Evolutionary conservation across 2,888 invertebrate species (phyloP), one percentile per base, ranked within the genome.

Genomic region (Drosophila colorata): DNA sequence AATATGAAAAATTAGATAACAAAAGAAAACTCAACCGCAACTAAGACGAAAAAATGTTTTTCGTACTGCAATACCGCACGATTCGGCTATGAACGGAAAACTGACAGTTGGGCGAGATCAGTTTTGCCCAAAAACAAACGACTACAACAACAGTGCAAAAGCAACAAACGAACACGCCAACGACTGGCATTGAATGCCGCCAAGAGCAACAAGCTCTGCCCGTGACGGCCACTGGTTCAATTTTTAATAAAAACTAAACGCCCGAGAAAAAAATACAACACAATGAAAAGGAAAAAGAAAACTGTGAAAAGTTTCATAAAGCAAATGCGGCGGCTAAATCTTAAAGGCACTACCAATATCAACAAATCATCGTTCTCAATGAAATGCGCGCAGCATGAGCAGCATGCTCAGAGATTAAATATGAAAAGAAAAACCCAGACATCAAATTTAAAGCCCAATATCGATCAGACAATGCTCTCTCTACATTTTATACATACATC

Each of bases 31-130:
- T 73, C 38, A 72, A 66, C 72, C 28, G 79, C 79, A 72, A 40
- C 68, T 1, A 43, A 67, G 31, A 65, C 55, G 58, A 33, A 47
- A 53, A 49, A 47, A 33, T 40, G 35, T 37, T 35, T 14, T 49
- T 47, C 57, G 74, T 59, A 78, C 70, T 74, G 74, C 79, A 73
- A 79, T 77, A 85, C 85, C 88, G 87, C 88, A 78, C 85, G 84
- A 80, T 73, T 86, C 85, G 88, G 67, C 88, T 68, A 70, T 80
- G 69, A 86, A 76, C 80, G 51, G 81, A 77, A 85, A 87, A 85
- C 90, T 89, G 90, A 89, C 90, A 90, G 80, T 90, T 90, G 80
- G 80, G 86, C 84, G 88, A 90, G 87, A 89, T 90, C 90, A 90
- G 90, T 89, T 88, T 89, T 89, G 87, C 75, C 77, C 78, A 89